Evolutionary conservation across 2,888 invertebrate genomes (phyloP), one percentile per base, ranked within the genome.

Genomic region (Tupiocoris notatus): DNA sequence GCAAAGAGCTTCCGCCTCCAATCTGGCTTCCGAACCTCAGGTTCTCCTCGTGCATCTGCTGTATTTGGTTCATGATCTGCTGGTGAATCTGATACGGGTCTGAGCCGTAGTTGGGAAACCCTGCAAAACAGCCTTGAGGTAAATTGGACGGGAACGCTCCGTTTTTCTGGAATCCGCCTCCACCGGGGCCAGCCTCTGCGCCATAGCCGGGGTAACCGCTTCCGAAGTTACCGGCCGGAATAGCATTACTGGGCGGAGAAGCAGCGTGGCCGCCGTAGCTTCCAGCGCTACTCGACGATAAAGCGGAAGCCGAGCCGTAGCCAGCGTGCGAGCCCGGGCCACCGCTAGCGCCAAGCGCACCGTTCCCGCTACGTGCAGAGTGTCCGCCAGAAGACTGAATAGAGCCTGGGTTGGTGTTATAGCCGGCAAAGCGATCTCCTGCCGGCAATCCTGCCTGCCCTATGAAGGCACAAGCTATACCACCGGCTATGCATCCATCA

Each of bases 391-490:
- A 59, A 17, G 59, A 59, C 59, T 6, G 20, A 3, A 12, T 7
- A 12, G 39, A 3, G 3, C 12, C 59, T 6, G 7, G 3, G 59
- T 17, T 59, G 59, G 7, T 59, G 59, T 39, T 39, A 39, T 39
- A 39, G 39, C 39, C 39, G 39, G 39, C 39, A 39, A 3, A 3
- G 59, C 7, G 3, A 6, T 2, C 59, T 63, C 23, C 70, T 22
- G 21, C 20, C 21, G 9, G 39, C 68, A 3, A 39, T 39, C 39
- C 39, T 12, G 70, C 22, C 56, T 70, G 70, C 21, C 73, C 73
- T 73, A 73, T 62, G 73, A 63, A 73, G 73, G 73, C 73, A 73
- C 73, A 73, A 62, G 73, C 73, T 57, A 73, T 73, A 73, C 73
- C 73, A 73, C 73, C 73, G 39, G 73, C 73, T 73, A 62, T 73